Conservation (phyloP, 2,888 invertebrate genomes). For the Apamea epomidion region DNA sequence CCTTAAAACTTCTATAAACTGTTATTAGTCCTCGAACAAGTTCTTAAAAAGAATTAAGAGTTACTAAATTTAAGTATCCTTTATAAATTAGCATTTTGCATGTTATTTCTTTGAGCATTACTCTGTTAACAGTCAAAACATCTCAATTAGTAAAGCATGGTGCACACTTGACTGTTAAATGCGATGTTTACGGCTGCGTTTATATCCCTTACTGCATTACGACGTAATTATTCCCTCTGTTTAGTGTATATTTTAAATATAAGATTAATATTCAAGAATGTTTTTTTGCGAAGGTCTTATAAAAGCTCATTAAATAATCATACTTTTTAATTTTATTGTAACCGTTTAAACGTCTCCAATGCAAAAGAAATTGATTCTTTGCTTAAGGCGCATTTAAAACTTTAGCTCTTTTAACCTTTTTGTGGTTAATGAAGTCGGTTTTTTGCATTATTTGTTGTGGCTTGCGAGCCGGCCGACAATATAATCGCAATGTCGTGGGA, state of each 20-base stretch:
- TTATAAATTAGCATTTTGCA: neutral
- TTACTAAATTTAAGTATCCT: neutral
- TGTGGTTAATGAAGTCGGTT: constrained; percentile 63
- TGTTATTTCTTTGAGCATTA: constrained; percentile 39
- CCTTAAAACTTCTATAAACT: no score
- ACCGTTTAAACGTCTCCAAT: constrained; percentile 11
- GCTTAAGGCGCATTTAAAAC: constrained; percentile 33
- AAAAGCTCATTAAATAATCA: constrained; percentile 28
- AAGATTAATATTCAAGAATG: constrained; percentile 23
- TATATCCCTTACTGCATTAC: constrained; percentile 69
- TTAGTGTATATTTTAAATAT: constrained; percentile 53
- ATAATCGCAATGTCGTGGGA: constrained; percentile 62
- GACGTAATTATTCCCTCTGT: constrained; percentile 64
- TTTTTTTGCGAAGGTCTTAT: constrained; percentile 33
- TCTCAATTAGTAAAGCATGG: constrained; percentile 77
- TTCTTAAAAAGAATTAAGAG: neutral
- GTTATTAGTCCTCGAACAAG: no score
- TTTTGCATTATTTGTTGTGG: constrained; percentile 51
- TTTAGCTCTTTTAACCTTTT: constrained; percentile 46
- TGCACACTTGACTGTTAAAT: constrained; percentile 71
- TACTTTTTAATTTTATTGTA: constrained; percentile 29
- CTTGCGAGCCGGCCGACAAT: constrained; percentile 45
- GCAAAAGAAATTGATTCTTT: constrained; percentile 50
- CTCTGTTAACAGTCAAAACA: constrained; percentile 68
- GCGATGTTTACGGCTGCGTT: constrained; percentile 74